These are phyloP conservation scores for Luehdorfia chinensis DNA, from an alignment of 1,140 invertebrate genomes.

Conservation along the genomic window DNA sequence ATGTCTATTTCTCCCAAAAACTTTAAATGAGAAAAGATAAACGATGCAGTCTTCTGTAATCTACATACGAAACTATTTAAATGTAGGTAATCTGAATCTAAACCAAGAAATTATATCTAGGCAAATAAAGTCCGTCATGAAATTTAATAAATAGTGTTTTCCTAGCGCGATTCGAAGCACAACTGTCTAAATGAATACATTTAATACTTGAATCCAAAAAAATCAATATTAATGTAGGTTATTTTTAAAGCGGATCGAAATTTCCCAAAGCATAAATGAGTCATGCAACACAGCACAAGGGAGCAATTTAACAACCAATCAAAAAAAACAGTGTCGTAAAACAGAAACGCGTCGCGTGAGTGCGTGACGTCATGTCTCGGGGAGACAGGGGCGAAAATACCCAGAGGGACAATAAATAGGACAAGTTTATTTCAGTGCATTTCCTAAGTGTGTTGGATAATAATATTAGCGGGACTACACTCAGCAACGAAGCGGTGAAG, in stretches of 20 bases:
- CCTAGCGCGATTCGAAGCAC: too few relatives aligned
- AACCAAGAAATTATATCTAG: too few relatives aligned
- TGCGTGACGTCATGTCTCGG: conserved; percentile 26
- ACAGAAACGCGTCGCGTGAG: conserved; percentile 16
- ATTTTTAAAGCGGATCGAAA: conserved; percentile 16
- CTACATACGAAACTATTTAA: too few relatives aligned
- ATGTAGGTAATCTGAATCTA: too few relatives aligned
- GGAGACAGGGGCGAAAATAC: conserved; percentile 15
- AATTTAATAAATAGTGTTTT: too few relatives aligned
- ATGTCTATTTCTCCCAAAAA: too few relatives aligned
- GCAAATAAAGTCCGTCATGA: too few relatives aligned
- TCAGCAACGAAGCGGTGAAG: neutral
- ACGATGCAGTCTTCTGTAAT: too few relatives aligned
- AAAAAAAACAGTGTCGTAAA: conserved; percentile 26
- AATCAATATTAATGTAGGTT: conserved; percentile 5
- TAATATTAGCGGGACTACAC: conserved; percentile 1
- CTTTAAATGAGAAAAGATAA: too few relatives aligned
- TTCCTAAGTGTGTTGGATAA: conserved; percentile 20
- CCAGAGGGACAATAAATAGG: conserved; percentile 28
- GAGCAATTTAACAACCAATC: conserved; percentile 32
- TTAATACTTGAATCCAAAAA: neutral
- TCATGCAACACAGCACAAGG: conserved; percentile 24
- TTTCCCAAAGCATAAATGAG: conserved; percentile 30
- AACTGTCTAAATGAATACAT: too few relatives aligned
- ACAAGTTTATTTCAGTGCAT: conserved; percentile 21